Evolutionary conservation across 1,140 invertebrate species (phyloP), one percentile per base, ranked within the genome.

Genomic region (Cylas formicarius): DNA sequence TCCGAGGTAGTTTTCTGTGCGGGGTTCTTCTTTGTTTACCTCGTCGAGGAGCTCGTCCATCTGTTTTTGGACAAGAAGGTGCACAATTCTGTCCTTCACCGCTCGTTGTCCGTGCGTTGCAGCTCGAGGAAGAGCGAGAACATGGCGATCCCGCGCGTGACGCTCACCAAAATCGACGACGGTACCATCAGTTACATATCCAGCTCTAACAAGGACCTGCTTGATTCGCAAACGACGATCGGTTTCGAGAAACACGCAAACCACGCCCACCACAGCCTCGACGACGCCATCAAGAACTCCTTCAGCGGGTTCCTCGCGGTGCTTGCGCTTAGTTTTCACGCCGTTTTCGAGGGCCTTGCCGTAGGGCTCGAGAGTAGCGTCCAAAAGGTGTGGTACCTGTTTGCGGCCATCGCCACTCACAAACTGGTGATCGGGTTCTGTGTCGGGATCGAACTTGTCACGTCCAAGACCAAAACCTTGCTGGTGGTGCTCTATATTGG

Each of bases 401-500:
- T 92, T 44, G 78, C 78, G 6, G 90, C 89, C 2, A 80, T 94
- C 11, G 79, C 86, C 0, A 82, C 89, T 2, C 90, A 94, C 63
- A 94, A 94, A 65, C 76, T 89, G 36, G 86, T 93, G 5, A 86
- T 94, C 34, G 86, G 87, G 2, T 88, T 90, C 56, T 88, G 84
- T 61, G 84, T 90, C 43, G 86, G 86, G 19, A 73, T 88, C 2
- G 84, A 90, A 57, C 58, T 90, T 31, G 79, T 83, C 17, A 75
- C 80, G 11, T 77, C 75, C 2, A 72, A 74, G 17, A 84, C 82
- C 0, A 78, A 74, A 34, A 64, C 69, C 2, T 66, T 70, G 45
- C 63, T 86, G 5, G 67, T 76, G 1, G 57, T 83, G 2, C 58
- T 80, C 1, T 88, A 88, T 57, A 80, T 89, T 24, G 75, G 80